Evolutionary conservation across 2,113 vertebrate genomes (phyloP).

Genomic region (Lagopus muta): DNA sequence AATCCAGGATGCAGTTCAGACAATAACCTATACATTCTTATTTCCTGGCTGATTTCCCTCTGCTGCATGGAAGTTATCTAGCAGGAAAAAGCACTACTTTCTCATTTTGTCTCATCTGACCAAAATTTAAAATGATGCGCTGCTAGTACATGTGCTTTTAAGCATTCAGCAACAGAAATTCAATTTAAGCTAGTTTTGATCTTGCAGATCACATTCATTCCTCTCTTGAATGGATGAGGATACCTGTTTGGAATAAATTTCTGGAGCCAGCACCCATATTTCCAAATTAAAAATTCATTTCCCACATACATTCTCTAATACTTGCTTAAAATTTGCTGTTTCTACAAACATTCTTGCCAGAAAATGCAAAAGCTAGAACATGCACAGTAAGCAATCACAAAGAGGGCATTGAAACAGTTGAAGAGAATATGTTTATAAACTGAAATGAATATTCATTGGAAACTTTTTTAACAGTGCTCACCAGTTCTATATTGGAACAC

Average conservation of each 20-base stretch:
- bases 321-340: conserved; percentile 59
- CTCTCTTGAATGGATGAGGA: neutral
- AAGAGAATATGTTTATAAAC: conserved; percentile 74
- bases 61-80: neutral
- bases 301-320: conserved; percentile 29
- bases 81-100: neutral
- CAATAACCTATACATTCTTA: neutral
- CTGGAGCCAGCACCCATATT: neutral
- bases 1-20: neutral
- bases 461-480: conserved; percentile 72
- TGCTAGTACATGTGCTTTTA: neutral
- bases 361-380: conserved; percentile 64
- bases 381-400: conserved; percentile 74
- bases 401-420: conserved; percentile 70
- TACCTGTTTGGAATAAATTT: conserved; percentile 17
- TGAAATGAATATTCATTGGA: conserved; percentile 73
- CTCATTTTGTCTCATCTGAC: neutral
- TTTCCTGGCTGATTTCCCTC: neutral
- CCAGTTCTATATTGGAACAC: conserved; percentile 71
- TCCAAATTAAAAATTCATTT: conserved; percentile 43
- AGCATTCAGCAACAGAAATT: neutral
- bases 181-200: neutral
- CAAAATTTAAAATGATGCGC: neutral
- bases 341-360: conserved; percentile 34
- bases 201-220: neutral